Evolutionary conservation across 2,888 invertebrate species (phyloP), one percentile per base, ranked within the genome.

Genomic region (Conops quadrifasciatus): DNA sequence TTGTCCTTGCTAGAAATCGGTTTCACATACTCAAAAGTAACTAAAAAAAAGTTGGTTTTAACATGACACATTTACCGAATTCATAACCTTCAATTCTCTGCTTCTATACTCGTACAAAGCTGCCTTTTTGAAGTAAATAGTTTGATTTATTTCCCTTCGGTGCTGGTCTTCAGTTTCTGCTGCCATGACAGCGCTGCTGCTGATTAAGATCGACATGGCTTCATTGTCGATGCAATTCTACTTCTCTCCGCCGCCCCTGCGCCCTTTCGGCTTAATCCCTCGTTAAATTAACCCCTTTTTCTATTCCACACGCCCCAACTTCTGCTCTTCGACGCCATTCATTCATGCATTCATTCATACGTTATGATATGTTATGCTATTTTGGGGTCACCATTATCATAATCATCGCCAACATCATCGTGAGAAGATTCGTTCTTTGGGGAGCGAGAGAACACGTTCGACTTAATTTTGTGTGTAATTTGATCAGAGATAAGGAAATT

Each of bases 401-500:
- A 36, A 36, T 36, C 9, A 36, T 36, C 36, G 9, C 9, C 36
- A 36, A 7, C 9, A 36, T 28, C 5, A 24, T 11, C 43, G n/a
- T 36, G n/a, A 60, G n/a, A 45, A 45, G 7, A 43, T 36, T 62
- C 45, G n/a, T 58, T 36, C 43, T n/a, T 43, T 43, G 70, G 70
- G 19, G 24, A 58, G 47, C 28, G n/a, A 21, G 26, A 30, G 21
- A 56, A 56, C 13, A 45, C 59, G 30, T 62, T 30, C 51, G 43
- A 43, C 43, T 64, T 43, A 62, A 70, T 64, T 15, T 60, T 68
- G 64, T 70, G 70, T 70, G 66, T 66, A 71, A 71, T 66, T 71
- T 60, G 71, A 66, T 71, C 59, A 66, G 30, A 30, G 59, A 59
- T 66, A 66, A 66, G 7, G n/a, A 51, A 49, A 65, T 28, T 59